A percentile compares a stretch with the other conserved stretches of the same genome.
These are phyloP conservation scores for Papilio elwesi DNA, from an alignment of 2,888 invertebrate genomes.

Conservation along the genomic window DNA sequence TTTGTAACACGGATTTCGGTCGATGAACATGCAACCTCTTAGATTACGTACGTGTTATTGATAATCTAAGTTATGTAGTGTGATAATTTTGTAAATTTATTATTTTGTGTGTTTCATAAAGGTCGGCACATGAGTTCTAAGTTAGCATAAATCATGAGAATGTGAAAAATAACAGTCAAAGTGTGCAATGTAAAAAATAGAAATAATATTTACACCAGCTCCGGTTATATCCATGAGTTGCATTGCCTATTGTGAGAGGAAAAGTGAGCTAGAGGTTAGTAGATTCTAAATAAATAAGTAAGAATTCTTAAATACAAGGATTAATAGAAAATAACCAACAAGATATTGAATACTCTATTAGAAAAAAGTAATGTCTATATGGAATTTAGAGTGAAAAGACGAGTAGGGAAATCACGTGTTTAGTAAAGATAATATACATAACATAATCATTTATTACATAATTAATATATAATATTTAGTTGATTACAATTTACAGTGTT, in stretches of 20 bases:
- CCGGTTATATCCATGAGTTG: constrained; percentile 96
- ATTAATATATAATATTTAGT: no score
- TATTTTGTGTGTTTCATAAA: constrained; percentile 50
- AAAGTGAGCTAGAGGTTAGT: constrained; percentile 77
- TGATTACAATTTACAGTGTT: no score
- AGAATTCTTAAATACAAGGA: background rate
- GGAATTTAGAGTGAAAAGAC: constrained; percentile 17
- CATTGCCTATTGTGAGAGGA: constrained; percentile 89
- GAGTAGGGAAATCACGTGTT: background rate
- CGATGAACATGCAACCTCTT: constrained; percentile 53
- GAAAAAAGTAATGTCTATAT: background rate
- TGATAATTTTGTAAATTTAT: constrained; percentile 40
- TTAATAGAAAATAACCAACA: background rate
- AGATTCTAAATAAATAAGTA: constrained; percentile 45
- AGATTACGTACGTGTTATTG: constrained; percentile 44
- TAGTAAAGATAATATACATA: background rate
- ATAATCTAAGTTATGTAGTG: background rate
- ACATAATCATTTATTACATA: no score
- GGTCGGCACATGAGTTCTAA: constrained; percentile 56
- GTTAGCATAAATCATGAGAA: constrained; percentile 50
- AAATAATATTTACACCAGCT: constrained; percentile 92
- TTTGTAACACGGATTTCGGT: constrained; percentile 60
- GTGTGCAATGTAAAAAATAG: constrained; percentile 78
- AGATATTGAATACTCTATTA: background rate
- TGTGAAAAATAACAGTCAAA: constrained; percentile 65